These are phyloP conservation scores for Pelodytes ibericus DNA, from an alignment of 2,797 vertebrate genomes.

Conservation along the genomic window DNA sequence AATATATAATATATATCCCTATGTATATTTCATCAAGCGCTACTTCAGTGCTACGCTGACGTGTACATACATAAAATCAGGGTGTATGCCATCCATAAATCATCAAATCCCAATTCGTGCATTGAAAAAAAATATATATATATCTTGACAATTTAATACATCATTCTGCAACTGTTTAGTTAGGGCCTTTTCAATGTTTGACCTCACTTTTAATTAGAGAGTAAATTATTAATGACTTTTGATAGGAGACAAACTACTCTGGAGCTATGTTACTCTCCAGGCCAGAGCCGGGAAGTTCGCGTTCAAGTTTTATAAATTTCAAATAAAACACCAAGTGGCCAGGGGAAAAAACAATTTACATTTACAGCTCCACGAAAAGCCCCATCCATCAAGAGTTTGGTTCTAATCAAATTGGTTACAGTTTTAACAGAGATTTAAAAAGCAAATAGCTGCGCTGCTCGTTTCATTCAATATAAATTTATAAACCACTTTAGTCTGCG, in stretches of 20 bases:
- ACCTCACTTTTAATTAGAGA: constrained; percentile 87
- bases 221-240: constrained; percentile 82
- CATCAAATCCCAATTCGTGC: constrained; percentile 57
- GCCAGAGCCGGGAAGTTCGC: constrained; percentile 65
- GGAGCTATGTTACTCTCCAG: constrained; percentile 67
- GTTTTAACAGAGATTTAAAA: constrained; percentile 33
- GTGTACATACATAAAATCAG: not conserved
- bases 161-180: constrained; percentile 68
- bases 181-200: constrained; percentile 80
- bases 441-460: constrained; percentile 18
- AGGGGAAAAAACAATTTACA: constrained; percentile 69
- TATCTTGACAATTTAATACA: constrained; percentile 66
- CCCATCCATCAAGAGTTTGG: constrained; percentile 63
- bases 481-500: constrained; percentile 20
- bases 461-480: constrained; percentile 26
- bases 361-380: constrained; percentile 61
- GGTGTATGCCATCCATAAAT: constrained; percentile 40
- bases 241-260: constrained; percentile 73
- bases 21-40: not conserved
- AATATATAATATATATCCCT: not conserved
- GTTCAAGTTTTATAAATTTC: constrained; percentile 71
- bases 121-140: constrained; percentile 65
- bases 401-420: constrained; percentile 33
- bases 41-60: not conserved
- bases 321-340: constrained; percentile 70